Percentiles rank a stretch among this genome's conserved stretches.
These are phyloP conservation scores for Ylistrum balloti DNA, from an alignment of 1,140 invertebrate species.

Conservation along the genomic window DNA sequence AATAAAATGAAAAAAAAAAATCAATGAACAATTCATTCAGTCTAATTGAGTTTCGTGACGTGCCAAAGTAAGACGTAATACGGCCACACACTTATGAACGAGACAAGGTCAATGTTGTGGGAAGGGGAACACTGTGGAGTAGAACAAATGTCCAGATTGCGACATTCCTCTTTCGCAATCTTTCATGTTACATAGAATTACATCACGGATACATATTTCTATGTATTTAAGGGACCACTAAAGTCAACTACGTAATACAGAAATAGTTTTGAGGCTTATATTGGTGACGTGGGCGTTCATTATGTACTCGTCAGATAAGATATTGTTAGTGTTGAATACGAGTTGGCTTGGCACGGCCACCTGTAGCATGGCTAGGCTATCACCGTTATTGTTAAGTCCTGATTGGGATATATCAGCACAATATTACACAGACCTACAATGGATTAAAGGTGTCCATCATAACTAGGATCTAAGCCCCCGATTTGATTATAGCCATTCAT, in stretches of 20 bases:
- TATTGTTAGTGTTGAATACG: background rate
- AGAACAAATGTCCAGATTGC: background rate
- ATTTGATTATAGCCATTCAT: constrained; percentile 10
- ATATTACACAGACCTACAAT: constrained; percentile 9
- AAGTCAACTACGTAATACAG: constrained; percentile 33
- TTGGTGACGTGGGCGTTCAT: background rate
- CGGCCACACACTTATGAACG: no score
- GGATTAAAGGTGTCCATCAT: background rate
- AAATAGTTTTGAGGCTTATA: background rate
- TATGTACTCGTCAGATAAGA: background rate
- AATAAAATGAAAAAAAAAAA: no score
- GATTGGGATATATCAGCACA: constrained; percentile 11
- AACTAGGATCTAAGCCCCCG: constrained; percentile 5
- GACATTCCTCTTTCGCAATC: background rate
- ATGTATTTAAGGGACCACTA: background rate
- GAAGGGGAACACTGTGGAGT: background rate
- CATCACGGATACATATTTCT: background rate
- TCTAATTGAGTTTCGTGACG: no score
- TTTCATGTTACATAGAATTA: background rate
- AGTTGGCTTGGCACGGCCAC: background rate
- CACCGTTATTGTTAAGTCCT: background rate
- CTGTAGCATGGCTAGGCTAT: background rate
- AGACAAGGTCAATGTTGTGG: no score
- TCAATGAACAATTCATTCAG: no score
- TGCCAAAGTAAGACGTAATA: no score